Evolutionary conservation across 2,888 invertebrate species (phyloP).

Genomic region (Elgonia sp.): DNA sequence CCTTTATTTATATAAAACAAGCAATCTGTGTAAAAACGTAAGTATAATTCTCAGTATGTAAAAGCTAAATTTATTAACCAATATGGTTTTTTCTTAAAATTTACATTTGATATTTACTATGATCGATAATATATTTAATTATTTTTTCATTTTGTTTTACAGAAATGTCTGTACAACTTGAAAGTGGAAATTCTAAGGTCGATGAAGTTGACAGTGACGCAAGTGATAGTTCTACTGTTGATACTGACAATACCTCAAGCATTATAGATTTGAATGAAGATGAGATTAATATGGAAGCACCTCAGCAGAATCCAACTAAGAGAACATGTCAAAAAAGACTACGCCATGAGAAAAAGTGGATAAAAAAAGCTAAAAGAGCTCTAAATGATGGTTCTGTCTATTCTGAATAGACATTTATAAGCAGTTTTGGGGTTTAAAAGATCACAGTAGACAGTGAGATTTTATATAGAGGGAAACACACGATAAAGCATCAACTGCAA

Average conservation of each 20-base stretch:
- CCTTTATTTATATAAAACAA: constrained; percentile 10
- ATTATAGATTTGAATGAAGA: constrained; percentile 3
- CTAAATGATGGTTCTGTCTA: constrained; percentile 12
- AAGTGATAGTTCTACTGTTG: constrained; percentile 11
- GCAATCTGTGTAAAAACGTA: constrained; percentile 6
- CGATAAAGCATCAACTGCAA: constrained; percentile 13
- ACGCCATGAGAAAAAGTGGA: constrained; percentile 4
- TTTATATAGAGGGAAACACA: constrained; percentile 32
- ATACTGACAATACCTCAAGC: constrained; percentile 11
- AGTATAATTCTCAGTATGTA: constrained; percentile 7
- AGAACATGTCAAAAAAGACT: constrained; percentile 5
- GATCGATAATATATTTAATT: constrained; percentile 11
- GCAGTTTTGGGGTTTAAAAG: constrained; percentile 58
- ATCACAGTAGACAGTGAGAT: constrained; percentile 47
- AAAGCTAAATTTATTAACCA: constrained; percentile 8
- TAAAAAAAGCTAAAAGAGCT: constrained; percentile 20
- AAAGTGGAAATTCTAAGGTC: constrained; percentile 4
- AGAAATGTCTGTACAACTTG: constrained; percentile 11
- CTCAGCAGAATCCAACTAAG: constrained; percentile 6
- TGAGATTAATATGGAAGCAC: constrained; percentile 11
- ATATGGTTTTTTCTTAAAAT: constrained; percentile 8
- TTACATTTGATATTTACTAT: constrained; percentile 9
- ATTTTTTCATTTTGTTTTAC: constrained; percentile 9
- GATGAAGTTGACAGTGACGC: constrained; percentile 11
- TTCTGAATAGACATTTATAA: constrained; percentile 36